Base-by-base conservation (phyloP, 2,888 invertebrate species). In the Melinaea marsaeus region DNA sequence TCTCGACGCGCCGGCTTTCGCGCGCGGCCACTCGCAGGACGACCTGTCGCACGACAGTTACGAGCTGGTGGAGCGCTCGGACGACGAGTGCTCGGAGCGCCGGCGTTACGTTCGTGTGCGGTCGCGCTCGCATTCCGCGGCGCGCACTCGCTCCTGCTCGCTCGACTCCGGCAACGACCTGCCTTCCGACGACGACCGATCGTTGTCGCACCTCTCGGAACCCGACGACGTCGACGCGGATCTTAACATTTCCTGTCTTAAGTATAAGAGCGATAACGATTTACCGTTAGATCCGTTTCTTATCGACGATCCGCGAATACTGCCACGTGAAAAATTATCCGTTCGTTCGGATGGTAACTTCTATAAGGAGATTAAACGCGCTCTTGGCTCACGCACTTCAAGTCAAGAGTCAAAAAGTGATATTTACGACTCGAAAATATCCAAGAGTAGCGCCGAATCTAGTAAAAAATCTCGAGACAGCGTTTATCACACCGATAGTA, bases 31-130 rank as follows among this genome's bases (percentile, higher is more conserved):
- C 65, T 96, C 96, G 9, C 96, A 96, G 81, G 96, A 96, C 79
- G 96, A 97, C 85, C 88, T 96, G 42, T 96, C 96, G 45, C 96
- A 97, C 81, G 97, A 97, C 81, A 96, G 96, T 75, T 97, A 97
- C 82, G 97, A 97, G 81, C 86, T 97, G 34, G 89, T 96, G 67
- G 96, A 96, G 80, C 94, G 95, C 78, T 94, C 94, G 65, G 93
- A 93, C 73, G 94, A 93, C 76, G 92, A 93, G 75, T 91, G 91
- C 61, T 87, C 88, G 69, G 81, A 77, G 62, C 80, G 80, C 5
- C 78, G 83, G 54, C 84, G 80, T 46, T 83, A 82, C 22, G 80
- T 84, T 61, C 86, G 81, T 74, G 77, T 83, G 61, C 78, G 85
- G 60, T 81, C 83, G 47, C 83, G 78, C 55, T 63, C 79, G 58